phyloP scores from a whole-genome alignment of 2,888 invertebrate species.

The Dasysyrphus tricinctus region DNA sequence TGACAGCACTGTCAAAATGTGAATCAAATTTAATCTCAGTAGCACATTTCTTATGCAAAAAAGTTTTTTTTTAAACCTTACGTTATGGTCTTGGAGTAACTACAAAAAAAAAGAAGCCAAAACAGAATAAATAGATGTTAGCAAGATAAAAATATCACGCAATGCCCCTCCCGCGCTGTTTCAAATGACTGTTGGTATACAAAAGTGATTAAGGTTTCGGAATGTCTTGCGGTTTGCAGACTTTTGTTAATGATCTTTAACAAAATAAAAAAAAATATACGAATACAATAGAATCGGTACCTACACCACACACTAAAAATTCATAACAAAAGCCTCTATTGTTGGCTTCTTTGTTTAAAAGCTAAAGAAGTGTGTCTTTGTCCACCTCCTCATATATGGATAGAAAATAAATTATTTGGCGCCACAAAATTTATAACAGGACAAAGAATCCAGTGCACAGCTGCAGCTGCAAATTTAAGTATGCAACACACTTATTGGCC shows the following conservation, averaged over 20 bases:
- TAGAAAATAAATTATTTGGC: slow-evolving; percentile 61
- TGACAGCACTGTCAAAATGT: slow-evolving; percentile 65
- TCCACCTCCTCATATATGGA: slow-evolving; percentile 56
- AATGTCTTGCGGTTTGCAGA: slow-evolving; percentile 52
- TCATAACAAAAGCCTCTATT: slow-evolving; percentile 8
- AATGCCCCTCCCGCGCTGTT: slow-evolving; percentile 43
- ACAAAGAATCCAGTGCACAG: slow-evolving; percentile 67
- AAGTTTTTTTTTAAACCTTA: slow-evolving; percentile 3
- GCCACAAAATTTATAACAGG: slow-evolving; percentile 62
- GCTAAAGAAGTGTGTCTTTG: slow-evolving; percentile 34
- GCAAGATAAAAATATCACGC: slow-evolving; percentile 59
- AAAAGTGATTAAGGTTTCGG: slow-evolving; percentile 50
- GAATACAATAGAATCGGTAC: not conserved
- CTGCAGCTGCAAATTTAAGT: slow-evolving; percentile 57
- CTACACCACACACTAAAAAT: not conserved
- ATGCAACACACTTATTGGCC: slow-evolving; percentile 36
- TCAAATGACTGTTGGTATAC: slow-evolving; percentile 4
- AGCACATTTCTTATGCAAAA: slow-evolving; percentile 52
- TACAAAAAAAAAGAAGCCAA: slow-evolving; percentile 7
- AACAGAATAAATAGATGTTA: slow-evolving; percentile 41
- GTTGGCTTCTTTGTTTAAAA: slow-evolving; percentile 42
- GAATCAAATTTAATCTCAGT: slow-evolving; percentile 41
- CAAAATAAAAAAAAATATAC: slow-evolving; percentile 8
- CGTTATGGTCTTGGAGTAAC: slow-evolving; percentile 1
- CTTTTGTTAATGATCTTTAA: slow-evolving; percentile 67